Evolutionary conservation across 2,888 invertebrate genomes (phyloP), one percentile per base, ranked within the genome.

Genomic region (Drosophila longiperda): DNA sequence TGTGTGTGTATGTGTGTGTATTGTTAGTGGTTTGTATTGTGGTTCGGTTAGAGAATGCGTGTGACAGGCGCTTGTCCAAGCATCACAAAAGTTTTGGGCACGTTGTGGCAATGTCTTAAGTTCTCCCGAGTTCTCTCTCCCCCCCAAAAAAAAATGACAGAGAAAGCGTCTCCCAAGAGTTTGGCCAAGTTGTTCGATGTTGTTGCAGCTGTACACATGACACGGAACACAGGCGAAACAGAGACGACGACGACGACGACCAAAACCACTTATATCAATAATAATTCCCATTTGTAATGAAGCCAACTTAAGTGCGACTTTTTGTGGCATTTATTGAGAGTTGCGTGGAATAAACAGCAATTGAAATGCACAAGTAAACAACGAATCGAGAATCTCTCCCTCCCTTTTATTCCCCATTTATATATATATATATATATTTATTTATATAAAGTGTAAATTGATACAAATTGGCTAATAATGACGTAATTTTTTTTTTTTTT

Each of bases 381-480:
- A 50, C 63, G 38, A 12, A 62, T 65, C 62, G 59, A 53, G 52
- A 61, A 57, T 11, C 3, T 36, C 11, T 17, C 11, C 2, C 5
- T 26, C 36, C 15, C 42, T n/a, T 29, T 15, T 42, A 40, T n/a
- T 34, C 36, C 34, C 34, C 20, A 2, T 26, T 26, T 29, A 29
- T 29, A 29, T 29, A 29, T 5, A 5, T 29, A 5, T 29, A 29
- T 29, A 29, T 29, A 29, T 29, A 15, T 34, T 15, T 42, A 36
- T 15, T 15, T 15, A 45, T 42, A 20, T 42, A 9, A 50, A 36
- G 36, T 54, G 89, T 83, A 89, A 92, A 92, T 91, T 91, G 91
- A 91, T 91, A 92, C 91, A 92, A 92, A 91, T 92, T 83, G 91
- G 86, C 89, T 90, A 91, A 92, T 92, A 92, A 92, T 91, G 91